phyloP scores from a whole-genome alignment of 2,113 vertebrate species.

The Hippocampus zosterae region DNA sequence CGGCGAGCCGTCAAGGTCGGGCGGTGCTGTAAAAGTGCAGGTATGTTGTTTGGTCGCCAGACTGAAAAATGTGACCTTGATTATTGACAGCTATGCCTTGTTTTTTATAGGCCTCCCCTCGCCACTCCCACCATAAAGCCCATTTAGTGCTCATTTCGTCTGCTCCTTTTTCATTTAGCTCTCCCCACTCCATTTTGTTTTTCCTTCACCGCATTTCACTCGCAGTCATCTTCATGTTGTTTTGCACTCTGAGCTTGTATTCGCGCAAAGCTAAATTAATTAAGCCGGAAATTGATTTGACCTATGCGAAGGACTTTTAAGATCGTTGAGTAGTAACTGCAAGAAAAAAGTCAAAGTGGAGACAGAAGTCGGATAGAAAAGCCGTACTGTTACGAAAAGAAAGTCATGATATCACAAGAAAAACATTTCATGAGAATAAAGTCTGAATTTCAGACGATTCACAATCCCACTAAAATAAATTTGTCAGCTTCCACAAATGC shows the following conservation, averaged over 20 bases:
- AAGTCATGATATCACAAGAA: neutral
- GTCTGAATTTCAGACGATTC: neutral
- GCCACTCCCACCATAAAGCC: neutral
- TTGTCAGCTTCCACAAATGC: too few species aligned
- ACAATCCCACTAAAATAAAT: neutral
- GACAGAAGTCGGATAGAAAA: neutral
- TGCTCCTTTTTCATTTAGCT: neutral
- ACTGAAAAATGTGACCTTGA: conserved; percentile 73
- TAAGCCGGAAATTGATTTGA: neutral
- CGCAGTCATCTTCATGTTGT: neutral
- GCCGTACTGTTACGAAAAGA: neutral
- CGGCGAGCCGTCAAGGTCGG: conserved; percentile 64
- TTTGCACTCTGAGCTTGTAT: neutral
- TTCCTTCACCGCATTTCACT: neutral
- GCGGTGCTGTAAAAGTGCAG: conserved; percentile 64
- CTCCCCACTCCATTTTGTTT: neutral
- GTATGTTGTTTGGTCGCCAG: conserved; percentile 67
- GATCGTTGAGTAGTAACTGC: neutral
- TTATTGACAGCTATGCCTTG: conserved; percentile 68
- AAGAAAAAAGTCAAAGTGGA: neutral
- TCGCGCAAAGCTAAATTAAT: neutral
- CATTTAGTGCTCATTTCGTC: conserved; percentile 6
- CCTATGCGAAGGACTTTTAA: neutral
- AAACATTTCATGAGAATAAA: too few species aligned
- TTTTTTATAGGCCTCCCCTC: conserved; percentile 58